A percentile compares a stretch with the other conserved stretches of the same genome.
Evolutionary conservation across 2,797 vertebrate genomes (phyloP).

Genomic region (Micropoecilia bifurca): DNA sequence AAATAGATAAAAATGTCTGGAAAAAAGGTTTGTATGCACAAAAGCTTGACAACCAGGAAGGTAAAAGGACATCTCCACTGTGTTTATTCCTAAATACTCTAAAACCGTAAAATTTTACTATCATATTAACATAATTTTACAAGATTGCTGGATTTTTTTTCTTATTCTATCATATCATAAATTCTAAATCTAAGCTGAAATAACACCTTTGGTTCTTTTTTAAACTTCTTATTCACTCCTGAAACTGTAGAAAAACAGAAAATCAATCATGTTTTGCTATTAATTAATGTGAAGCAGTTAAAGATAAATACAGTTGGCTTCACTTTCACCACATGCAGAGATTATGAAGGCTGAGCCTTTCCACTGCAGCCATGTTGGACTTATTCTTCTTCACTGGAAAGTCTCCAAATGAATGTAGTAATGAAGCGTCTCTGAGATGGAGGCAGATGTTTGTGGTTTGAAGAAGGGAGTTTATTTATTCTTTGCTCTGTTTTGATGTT

Average conservation of each 20-base stretch:
- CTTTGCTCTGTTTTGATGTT: slow-evolving; percentile 22
- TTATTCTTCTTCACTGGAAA: not conserved
- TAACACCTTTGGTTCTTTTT: not conserved
- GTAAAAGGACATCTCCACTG: not conserved
- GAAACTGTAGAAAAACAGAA: not conserved
- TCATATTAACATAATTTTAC: not conserved
- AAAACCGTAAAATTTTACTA: not conserved
- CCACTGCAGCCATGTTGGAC: not conserved
- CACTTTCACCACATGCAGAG: not conserved
- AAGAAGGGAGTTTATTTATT: slow-evolving; percentile 26
- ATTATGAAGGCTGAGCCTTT: not conserved
- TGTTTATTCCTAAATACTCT: not conserved
- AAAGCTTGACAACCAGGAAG: not conserved
- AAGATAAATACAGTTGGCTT: not conserved
- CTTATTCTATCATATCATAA: not conserved
- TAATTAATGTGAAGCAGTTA: not conserved
- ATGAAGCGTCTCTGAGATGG: not conserved
- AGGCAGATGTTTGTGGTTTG: not conserved
- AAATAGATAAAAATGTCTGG: not conserved
- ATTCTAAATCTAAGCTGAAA: not conserved
- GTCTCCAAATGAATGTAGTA: not conserved
- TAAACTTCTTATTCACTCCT: not conserved
- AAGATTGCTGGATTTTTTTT: not conserved
- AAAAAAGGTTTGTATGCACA: not conserved
- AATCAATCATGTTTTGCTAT: not conserved